phyloP scores from a whole-genome alignment of 2,113 vertebrate genomes.

The Gobio gobio region DNA sequence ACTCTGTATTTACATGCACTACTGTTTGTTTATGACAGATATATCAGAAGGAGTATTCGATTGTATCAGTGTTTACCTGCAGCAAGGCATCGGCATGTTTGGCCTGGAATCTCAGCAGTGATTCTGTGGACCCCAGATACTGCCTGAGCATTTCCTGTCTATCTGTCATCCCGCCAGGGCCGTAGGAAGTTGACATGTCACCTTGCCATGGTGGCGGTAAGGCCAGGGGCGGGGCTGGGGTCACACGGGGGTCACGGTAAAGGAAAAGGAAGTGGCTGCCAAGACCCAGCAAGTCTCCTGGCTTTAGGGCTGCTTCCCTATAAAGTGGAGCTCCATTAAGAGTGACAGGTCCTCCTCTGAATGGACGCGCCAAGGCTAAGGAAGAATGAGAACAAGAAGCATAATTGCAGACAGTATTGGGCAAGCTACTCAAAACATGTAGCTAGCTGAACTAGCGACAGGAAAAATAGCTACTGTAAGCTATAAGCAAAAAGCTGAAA shows the following conservation, averaged over 20 bases:
- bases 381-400: conserved; percentile 16
- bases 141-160: conserved; percentile 84
- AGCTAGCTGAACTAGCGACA: background rate
- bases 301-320: conserved; percentile 83
- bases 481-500: background rate
- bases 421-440: background rate
- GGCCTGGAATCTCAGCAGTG: conserved; percentile 82
- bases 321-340: conserved; percentile 86
- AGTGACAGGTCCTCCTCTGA: conserved; percentile 84
- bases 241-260: conserved; percentile 88
- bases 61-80: conserved; percentile 69
- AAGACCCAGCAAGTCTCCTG: conserved; percentile 88
- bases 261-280: conserved; percentile 89
- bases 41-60: conserved; percentile 3
- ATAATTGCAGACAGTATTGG: background rate
- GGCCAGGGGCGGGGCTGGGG: conserved; percentile 73
- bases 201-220: conserved; percentile 75
- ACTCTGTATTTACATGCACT: conserved; percentile 23
- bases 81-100: conserved; percentile 84
- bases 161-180: conserved; percentile 77
- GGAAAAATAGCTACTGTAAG: background rate
- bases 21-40: conserved; percentile 25
- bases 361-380: conserved; percentile 82
- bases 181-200: conserved; percentile 69
- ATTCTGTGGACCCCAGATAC: conserved; percentile 83